Conservation (phyloP, 2,113 vertebrate species). For the Barbus barbus region DNA sequence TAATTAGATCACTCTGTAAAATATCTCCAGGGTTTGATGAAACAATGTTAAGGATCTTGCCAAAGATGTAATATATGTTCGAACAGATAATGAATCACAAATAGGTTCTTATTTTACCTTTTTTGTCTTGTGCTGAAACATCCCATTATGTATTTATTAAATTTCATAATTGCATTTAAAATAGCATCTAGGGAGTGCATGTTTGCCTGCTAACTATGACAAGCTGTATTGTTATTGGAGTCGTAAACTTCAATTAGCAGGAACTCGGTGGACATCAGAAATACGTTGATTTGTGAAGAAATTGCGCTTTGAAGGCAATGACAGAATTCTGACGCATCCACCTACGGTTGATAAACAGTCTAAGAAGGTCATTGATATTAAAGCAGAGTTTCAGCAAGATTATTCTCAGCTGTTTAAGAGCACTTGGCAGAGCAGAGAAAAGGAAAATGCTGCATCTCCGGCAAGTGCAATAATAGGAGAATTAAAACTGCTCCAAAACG, state of each 20-base stretch:
- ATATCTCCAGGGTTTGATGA: conserved; percentile 82
- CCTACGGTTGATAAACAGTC: conserved; percentile 61
- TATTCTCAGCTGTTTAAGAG: conserved; percentile 65
- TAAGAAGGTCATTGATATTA: conserved; percentile 67
- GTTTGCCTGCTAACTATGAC: conserved; percentile 71
- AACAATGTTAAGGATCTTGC: conserved; percentile 80
- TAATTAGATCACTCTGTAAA: conserved; percentile 81
- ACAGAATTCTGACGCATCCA: conserved; percentile 27
- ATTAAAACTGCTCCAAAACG: conserved; percentile 79
- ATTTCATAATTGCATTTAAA: conserved; percentile 73
- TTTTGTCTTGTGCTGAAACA: conserved; percentile 64
- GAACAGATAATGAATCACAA: conserved; percentile 82
- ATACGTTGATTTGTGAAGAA: not conserved
- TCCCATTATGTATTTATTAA: conserved; percentile 65
- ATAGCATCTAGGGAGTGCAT: conserved; percentile 65
- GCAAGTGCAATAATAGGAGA: conserved; percentile 72
- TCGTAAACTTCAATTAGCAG: conserved; percentile 63
- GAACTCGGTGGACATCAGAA: conserved; percentile 3
- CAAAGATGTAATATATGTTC: conserved; percentile 79
- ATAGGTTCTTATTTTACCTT: conserved; percentile 72
- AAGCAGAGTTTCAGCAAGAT: conserved; percentile 68
- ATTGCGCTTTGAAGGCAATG: conserved; percentile 28
- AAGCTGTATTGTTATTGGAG: conserved; percentile 47
- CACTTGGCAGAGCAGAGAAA: conserved; percentile 66
- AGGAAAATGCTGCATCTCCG: conserved; percentile 61